Base-by-base conservation (phyloP, 2,888 invertebrate species). In the Dicranocentrus wangi region DNA sequence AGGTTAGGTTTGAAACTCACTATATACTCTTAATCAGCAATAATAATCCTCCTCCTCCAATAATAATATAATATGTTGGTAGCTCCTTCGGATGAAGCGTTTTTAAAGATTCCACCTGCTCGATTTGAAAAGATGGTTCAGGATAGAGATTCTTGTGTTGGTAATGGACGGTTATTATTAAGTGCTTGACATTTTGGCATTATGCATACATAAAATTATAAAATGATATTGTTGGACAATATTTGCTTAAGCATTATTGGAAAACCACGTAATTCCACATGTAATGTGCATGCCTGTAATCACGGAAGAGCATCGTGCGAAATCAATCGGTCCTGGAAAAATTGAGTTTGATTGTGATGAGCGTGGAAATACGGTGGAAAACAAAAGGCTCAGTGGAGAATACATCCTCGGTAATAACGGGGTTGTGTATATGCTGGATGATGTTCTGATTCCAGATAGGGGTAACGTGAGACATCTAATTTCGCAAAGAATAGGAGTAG, bases 51-150 rank as follows among this genome's bases (percentile, higher is more conserved):
- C n/a, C n/a, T n/a, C n/a, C n/a, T n/a, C n/a, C n/a, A n/a, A n/a
- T n/a, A n/a, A n/a, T n/a, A n/a, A n/a, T n/a, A n/a, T n/a, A n/a
- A n/a, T n/a, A n/a, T n/a, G n/a, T n/a, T n/a, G n/a, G n/a, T n/a
- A 65, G 90, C 90, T 1, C 90, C 90, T 0, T 89, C 89, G 0
- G 90, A 90, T 85, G 89, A 88, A 71, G 90, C 90, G 5, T 90
- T 90, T 87, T 87, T 88, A 78, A 88, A 88, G 82, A 87, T 90
- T n/a, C 88, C 89, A 1, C 87, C 88, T 13, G 87, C 88, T 1
- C 86, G 89, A 32, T 87, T 89, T 42, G 87, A 89, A 55, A 88
- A 88, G 66, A 89, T 90, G 68, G 87, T 89, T 21, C 87, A 87
- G 15, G 90, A 90, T 80, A 87, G 87, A 17, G 87, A 87, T 21